phyloP scores from a whole-genome alignment of 2,797 vertebrate genomes.

The Paramormyrops hopkinsi region DNA sequence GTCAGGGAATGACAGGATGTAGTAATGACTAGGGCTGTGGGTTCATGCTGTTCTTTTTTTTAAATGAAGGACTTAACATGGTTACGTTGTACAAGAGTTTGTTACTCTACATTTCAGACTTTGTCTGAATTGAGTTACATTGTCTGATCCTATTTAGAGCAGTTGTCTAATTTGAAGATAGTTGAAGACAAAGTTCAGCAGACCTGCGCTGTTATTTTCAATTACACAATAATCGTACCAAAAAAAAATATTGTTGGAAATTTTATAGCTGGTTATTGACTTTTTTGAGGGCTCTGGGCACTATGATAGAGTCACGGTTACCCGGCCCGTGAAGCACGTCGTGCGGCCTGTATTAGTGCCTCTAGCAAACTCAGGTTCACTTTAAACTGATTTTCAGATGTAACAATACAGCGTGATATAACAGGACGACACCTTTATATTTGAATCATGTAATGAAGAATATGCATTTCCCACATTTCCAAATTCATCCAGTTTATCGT shows the following conservation, averaged over 20 bases:
- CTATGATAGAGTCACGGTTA: background rate
- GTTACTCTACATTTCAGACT: background rate
- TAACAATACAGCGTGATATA: background rate
- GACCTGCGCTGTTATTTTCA: background rate
- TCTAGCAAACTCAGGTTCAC: background rate
- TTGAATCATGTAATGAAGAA: background rate
- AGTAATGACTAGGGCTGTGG: background rate
- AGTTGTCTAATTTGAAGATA: background rate
- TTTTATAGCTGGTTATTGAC: background rate
- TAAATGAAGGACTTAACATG: background rate
- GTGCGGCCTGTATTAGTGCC: background rate
- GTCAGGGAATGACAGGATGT: conserved; percentile 3
- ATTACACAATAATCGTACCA: background rate
- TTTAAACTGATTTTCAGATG: background rate
- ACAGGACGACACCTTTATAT: background rate
- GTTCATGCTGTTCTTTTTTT: background rate
- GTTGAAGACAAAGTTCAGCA: background rate
- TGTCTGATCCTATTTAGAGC: background rate
- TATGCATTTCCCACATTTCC: background rate
- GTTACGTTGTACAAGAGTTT: background rate
- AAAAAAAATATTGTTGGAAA: background rate
- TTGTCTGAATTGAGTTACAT: background rate
- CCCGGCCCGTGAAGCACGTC: background rate
- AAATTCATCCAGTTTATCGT: background rate
- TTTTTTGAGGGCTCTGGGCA: background rate